phyloP scores from a whole-genome alignment of 37 sponge, comb jelly and placozoan genomes.

The Dysidea cf. avara region DNA sequence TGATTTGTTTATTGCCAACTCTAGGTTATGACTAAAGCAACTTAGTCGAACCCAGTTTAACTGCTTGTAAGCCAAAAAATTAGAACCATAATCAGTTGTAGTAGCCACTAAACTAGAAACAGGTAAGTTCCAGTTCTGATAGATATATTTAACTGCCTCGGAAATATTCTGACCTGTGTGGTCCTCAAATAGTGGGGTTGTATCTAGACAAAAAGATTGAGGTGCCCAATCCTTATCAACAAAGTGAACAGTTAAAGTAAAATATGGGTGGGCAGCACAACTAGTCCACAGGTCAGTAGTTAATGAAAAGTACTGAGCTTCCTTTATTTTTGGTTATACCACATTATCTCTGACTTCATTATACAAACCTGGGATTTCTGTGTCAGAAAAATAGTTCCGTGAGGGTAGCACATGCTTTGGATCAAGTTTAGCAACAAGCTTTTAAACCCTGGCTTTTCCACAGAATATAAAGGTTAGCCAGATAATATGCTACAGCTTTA shows the following conservation, averaged over 20 bases:
- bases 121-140: constrained; percentile 6
- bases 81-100: constrained; percentile 20
- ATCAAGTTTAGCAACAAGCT: constrained; percentile 5
- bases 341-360: constrained; percentile 6
- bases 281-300: constrained; percentile 26
- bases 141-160: background rate
- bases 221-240: background rate
- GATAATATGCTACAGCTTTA: constrained; percentile 15
- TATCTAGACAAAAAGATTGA: background rate
- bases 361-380: constrained; percentile 5
- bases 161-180: constrained; percentile 12
- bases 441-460: constrained; percentile 18
- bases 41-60: constrained; percentile 8
- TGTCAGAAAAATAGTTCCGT: background rate
- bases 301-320: constrained; percentile 9
- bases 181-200: constrained; percentile 1
- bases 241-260: constrained; percentile 20
- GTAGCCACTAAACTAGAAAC: background rate
- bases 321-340: background rate
- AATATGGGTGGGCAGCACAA: background rate
- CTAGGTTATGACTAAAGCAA: constrained; percentile 25
- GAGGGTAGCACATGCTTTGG: background rate
- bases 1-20: constrained; percentile 21
- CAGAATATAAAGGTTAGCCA: constrained; percentile 21
- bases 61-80: constrained; percentile 5